Conservation (phyloP, 2,113 vertebrate species). For the Bos indicus region DNA sequence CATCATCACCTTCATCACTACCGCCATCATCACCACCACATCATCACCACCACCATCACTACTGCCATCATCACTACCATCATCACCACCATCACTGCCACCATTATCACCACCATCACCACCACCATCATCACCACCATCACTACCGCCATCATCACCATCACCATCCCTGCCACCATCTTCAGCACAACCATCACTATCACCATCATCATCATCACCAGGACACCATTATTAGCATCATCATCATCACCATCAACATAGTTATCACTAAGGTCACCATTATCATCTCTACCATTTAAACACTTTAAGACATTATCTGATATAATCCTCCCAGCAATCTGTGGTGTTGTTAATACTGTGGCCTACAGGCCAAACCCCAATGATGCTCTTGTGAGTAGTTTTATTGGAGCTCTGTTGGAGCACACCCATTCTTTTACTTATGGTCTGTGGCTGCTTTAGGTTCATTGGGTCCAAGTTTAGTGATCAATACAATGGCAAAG, state of each 20-base stretch:
- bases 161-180: background rate
- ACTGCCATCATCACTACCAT: rapidly evolving
- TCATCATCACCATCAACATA: background rate
- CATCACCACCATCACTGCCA: rapidly evolving
- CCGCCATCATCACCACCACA: rapidly evolving
- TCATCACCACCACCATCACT: rapidly evolving
- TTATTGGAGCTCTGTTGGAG: background rate
- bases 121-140: rapidly evolving
- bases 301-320: background rate
- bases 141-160: rapidly evolving
- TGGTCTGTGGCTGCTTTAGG: background rate
- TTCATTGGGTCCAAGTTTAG: background rate
- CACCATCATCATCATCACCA: background rate
- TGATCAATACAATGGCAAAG: background rate
- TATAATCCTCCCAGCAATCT: background rate
- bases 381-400: background rate
- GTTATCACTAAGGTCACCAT: background rate
- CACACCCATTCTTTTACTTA: no score
- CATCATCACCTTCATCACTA: rapidly evolving
- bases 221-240: background rate
- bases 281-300: background rate
- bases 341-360: background rate
- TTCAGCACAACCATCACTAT: rapidly evolving
- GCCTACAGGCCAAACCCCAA: background rate
- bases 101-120: rapidly evolving